These are phyloP conservation scores for Heterotis niloticus DNA, from an alignment of 2,113 vertebrate genomes.

Conservation along the genomic window DNA sequence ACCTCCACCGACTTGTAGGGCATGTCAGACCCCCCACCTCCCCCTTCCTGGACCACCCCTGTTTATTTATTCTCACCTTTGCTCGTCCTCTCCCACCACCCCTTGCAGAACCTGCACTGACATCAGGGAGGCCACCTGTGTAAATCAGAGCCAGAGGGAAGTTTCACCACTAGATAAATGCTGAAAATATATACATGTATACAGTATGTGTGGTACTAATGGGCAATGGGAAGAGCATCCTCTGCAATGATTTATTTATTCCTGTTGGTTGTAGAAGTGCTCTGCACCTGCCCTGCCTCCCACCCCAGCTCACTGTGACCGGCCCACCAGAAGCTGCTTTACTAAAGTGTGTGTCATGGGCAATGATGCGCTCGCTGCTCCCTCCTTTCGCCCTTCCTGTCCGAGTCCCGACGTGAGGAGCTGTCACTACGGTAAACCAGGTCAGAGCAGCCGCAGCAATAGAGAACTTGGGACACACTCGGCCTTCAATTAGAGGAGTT, in stretches of 20 bases:
- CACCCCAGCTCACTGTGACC: slow-evolving; percentile 71
- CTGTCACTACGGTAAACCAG: neutral
- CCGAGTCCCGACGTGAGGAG: slow-evolving; percentile 28
- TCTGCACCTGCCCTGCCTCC: slow-evolving; percentile 57
- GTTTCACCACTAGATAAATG: slow-evolving; percentile 1
- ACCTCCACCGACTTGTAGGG: slow-evolving; percentile 91
- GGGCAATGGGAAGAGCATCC: slow-evolving; percentile 56
- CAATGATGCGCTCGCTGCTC: slow-evolving; percentile 12
- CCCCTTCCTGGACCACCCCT: neutral
- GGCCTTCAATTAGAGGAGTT: neutral
- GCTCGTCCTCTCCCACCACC: neutral
- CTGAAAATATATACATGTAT: slow-evolving; percentile 13
- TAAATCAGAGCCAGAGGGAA: slow-evolving; percentile 19
- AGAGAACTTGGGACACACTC: neutral
- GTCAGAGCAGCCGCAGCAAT: neutral
- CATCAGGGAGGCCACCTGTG: slow-evolving; percentile 30
- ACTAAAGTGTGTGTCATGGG: slow-evolving; percentile 57
- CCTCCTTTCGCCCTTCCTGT: neutral
- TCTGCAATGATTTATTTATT: slow-evolving; percentile 53
- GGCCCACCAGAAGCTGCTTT: slow-evolving; percentile 65
- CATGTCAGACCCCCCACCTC: neutral
- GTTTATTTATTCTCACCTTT: slow-evolving; percentile 12
- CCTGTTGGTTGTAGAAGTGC: slow-evolving; percentile 60
- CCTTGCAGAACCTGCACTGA: slow-evolving; percentile 12
- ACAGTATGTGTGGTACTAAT: slow-evolving; percentile 60